phyloP scores from a whole-genome alignment of 2,113 vertebrate species.

The Syngnathus scovelli region DNA sequence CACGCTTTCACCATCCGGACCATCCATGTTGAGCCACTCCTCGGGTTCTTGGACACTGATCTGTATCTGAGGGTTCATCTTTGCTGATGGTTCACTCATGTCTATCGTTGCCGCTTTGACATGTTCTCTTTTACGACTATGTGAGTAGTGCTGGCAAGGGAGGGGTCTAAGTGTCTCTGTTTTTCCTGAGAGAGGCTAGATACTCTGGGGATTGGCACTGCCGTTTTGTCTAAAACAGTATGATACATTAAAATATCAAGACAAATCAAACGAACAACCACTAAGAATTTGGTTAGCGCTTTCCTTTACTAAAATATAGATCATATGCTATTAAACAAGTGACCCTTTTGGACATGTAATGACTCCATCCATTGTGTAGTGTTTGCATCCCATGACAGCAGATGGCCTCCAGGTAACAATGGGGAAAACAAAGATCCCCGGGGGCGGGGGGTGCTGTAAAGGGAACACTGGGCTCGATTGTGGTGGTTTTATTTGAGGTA shows the following conservation, averaged over 20 bases:
- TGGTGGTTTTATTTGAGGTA: constrained; percentile 20
- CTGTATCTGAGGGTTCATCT: constrained; percentile 26
- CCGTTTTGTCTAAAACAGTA: constrained; percentile 1
- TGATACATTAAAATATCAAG: not conserved
- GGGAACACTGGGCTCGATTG: constrained; percentile 4
- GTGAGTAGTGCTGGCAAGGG: constrained; percentile 10
- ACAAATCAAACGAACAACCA: not conserved
- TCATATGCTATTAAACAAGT: not conserved
- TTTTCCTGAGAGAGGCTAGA: constrained; percentile 14
- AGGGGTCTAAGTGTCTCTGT: constrained; percentile 17
- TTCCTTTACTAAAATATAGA: not conserved
- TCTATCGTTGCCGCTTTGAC: constrained; percentile 7
- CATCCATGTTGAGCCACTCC: not conserved
- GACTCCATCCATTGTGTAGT: constrained; percentile 8
- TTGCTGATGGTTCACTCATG: constrained; percentile 28
- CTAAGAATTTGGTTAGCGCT: not conserved
- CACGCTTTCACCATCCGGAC: not conserved
- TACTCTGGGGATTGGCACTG: constrained; percentile 12
- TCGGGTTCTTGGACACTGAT: constrained; percentile 21
- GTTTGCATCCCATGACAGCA: constrained; percentile 49
- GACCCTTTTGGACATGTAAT: not conserved
- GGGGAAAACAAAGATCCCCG: constrained; percentile 55
- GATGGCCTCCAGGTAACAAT: constrained; percentile 36
- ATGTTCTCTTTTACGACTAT: constrained; percentile 15
- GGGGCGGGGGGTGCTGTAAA: constrained; percentile 35